Evolutionary conservation across 2,113 vertebrate genomes (phyloP).

Genomic region (Notothenia rossii): DNA sequence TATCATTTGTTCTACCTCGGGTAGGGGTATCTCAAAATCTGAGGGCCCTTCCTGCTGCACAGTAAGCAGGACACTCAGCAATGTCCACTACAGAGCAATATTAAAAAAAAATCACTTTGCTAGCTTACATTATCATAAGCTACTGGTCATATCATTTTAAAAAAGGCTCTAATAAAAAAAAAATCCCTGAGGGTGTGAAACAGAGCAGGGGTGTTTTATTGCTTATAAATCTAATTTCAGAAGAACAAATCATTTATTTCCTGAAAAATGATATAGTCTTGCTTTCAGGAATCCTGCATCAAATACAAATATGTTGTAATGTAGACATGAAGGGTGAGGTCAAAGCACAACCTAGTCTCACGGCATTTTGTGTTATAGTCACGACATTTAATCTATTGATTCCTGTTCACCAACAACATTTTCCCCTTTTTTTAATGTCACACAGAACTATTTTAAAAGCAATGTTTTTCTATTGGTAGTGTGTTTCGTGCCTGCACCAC

Average conservation of each 20-base stretch:
- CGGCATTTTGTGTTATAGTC: too few species aligned
- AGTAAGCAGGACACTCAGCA: background rate
- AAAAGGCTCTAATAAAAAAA: background rate
- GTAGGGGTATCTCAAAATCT: too few species aligned
- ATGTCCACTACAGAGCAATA: background rate
- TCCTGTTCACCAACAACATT: too few species aligned
- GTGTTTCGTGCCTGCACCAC: too few species aligned
- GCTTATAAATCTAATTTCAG: constrained; percentile 5
- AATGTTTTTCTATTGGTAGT: too few species aligned
- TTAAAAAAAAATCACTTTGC: background rate
- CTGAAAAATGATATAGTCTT: background rate
- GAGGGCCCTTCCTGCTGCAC: too few species aligned
- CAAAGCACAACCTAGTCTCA: background rate
- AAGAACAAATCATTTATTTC: background rate
- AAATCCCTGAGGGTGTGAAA: background rate
- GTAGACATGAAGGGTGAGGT: background rate
- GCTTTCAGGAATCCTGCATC: background rate
- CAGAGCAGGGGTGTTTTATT: background rate
- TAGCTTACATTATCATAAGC: background rate
- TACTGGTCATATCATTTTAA: background rate
- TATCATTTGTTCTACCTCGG: too few species aligned
- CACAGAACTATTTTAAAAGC: too few species aligned
- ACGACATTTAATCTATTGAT: too few species aligned
- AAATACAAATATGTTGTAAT: background rate
- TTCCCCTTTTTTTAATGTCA: too few species aligned